Evolutionary conservation across 2,888 invertebrate genomes (phyloP), one percentile per base, ranked within the genome.

Genomic region (Idaea dimidiata): DNA sequence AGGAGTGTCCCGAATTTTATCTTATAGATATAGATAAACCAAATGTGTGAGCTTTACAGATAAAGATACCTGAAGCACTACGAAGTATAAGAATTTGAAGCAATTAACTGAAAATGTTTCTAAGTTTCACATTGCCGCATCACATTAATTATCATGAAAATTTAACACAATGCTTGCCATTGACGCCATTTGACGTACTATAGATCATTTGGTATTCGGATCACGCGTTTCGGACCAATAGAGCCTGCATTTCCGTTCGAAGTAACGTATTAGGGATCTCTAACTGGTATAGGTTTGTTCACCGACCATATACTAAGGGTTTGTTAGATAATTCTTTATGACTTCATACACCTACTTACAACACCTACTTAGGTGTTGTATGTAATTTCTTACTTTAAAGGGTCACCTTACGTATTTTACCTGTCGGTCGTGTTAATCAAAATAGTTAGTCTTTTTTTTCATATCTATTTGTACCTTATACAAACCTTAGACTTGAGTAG

Each of bases 241-340:
- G 81, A 78, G 72, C 84, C 72, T 85, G 86, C 84, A 86, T 87
- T 86, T 91, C 91, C 89, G 88, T 70, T 80, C 84, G 74, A 77
- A 71, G 68, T 67, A 70, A 80, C 83, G 62, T 67, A 71, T 84
- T 82, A 80, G 87, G 43, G 88, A 72, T 78, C 24, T 24, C 24
- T 24, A 24, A 24, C 24, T 5, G 24, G 80, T 81, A n/a, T n/a
- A n/a, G n/a, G n/a, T n/a, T n/a, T n/a, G n/a, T n/a, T n/a, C n/a
- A n/a, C n/a, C n/a, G n/a, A n/a, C n/a, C n/a, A n/a, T n/a, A n/a
- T 81, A 17, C 83, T n/a, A n/a, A n/a, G n/a, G n/a, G 86, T 86
- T 79, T 75, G 84, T 80, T 79, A 82, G 81, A 84, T 87, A 87
- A 88, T 83, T 80, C 72, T 71, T 78, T 73, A 84, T 85, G 80